Evolutionary conservation across 2,888 invertebrate species (phyloP).

Genomic region (Aquatica leii): DNA sequence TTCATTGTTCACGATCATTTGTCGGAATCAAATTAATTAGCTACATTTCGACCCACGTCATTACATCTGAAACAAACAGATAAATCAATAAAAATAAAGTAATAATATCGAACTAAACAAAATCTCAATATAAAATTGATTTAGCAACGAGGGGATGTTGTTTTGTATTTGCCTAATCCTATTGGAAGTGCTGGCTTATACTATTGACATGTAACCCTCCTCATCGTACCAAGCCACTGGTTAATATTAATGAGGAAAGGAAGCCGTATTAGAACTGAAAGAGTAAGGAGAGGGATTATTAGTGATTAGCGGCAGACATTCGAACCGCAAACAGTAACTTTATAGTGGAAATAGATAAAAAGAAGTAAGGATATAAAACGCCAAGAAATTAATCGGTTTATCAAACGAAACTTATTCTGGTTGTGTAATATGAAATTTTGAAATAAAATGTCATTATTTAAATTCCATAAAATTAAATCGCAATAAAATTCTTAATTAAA

Average conservation of each 20-base stretch:
- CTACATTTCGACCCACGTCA: constrained; percentile 46
- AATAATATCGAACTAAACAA: constrained; percentile 45
- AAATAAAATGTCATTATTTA: too few species aligned
- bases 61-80: constrained; percentile 50
- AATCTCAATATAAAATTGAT: constrained; percentile 52
- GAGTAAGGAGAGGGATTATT: constrained; percentile 53
- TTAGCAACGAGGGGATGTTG: constrained; percentile 52
- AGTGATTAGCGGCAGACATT: constrained; percentile 53
- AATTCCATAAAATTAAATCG: too few species aligned
- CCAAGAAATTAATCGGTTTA: constrained; percentile 29
- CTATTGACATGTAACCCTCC: constrained; percentile 52
- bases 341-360: constrained; percentile 32
- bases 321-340: constrained; percentile 45
- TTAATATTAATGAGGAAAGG: constrained; percentile 56
- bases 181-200: constrained; percentile 53
- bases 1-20: constrained; percentile 46
- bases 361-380: constrained; percentile 4
- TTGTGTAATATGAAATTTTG: too few species aligned
- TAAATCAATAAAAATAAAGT: constrained; percentile 15
- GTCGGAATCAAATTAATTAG: constrained; percentile 17
- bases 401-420: constrained; percentile 13
- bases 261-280: constrained; percentile 52
- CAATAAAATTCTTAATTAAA: too few species aligned
- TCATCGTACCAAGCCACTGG: constrained; percentile 45
- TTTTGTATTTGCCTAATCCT: constrained; percentile 54